phyloP scores from a whole-genome alignment of 1,140 invertebrate species.

The Ganaspis sp. region DNA sequence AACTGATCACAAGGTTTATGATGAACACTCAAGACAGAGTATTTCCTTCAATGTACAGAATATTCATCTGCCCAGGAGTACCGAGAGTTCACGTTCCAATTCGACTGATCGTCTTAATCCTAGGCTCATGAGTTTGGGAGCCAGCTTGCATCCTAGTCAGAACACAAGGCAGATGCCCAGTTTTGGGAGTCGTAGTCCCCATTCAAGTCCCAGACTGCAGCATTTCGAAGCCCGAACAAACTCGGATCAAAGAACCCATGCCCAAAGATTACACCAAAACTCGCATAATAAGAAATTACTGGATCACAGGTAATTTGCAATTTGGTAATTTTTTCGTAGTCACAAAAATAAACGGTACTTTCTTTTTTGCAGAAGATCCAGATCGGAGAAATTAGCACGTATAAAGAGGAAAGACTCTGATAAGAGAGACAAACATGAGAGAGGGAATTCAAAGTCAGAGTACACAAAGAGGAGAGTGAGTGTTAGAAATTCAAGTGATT shows the following conservation, averaged over 20 bases:
- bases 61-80: constrained; percentile 56
- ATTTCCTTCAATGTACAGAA: constrained; percentile 40
- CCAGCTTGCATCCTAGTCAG: constrained; percentile 71
- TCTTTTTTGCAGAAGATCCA: constrained; percentile 56
- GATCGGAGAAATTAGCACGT: constrained; percentile 68
- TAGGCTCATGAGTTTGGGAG: constrained; percentile 64
- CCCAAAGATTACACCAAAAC: constrained; percentile 54
- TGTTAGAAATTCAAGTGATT: constrained; percentile 41
- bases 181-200: constrained; percentile 71
- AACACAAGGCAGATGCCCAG: constrained; percentile 73
- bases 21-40: constrained; percentile 46
- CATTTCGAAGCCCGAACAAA: constrained; percentile 65
- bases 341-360: too few relatives aligned
- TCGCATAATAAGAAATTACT: constrained; percentile 67
- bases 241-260: constrained; percentile 40
- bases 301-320: constrained; percentile 59
- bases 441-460: constrained; percentile 49
- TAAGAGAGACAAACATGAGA: constrained; percentile 55
- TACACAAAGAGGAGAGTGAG: constrained; percentile 50
- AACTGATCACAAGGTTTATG: constrained; percentile 43
- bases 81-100: constrained; percentile 72
- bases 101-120: constrained; percentile 70
- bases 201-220: constrained; percentile 69
- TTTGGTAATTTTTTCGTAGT: too few relatives aligned
- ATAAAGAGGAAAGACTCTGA: constrained; percentile 61